Evolutionary conservation across 1,140 invertebrate species (phyloP), one percentile per base, ranked within the genome.

Genomic region (Drosophila saltans): DNA sequence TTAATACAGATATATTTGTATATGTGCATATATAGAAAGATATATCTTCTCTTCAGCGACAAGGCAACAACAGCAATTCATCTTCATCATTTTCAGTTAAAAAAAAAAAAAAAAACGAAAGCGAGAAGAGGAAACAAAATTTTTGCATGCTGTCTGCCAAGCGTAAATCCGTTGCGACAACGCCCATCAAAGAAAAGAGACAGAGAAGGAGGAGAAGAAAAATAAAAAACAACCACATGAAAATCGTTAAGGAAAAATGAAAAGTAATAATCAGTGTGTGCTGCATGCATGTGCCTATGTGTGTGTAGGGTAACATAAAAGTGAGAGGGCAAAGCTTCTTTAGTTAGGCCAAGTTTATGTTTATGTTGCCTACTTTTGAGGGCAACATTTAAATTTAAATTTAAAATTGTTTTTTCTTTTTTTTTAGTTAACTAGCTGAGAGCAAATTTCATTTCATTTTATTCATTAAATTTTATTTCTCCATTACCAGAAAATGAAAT

Each of bases 231-330:
- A 45, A 64, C 60, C 43, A 72, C 60, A 89, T 80, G 73, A 72
- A 89, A 89, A 83, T 80, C 77, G 80, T 89, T 83, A 70, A 69
- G 77, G 70, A 82, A 80, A 86, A 86, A 88, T 86, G 84, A 83
- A 86, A 89, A 88, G 80, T 88, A 88, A 88, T 88, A 88, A 88
- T 89, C 84, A 83, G 77, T 84, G 64, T 69, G 68, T 16, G 39
- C 2, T 39, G 28, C n/a, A 41, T 61, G 26, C 36, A 10, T 57
- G 39, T 40, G 8, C 43, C 64, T 69, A 39, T 55, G 40, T 40
- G 41, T 56, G 60, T n/a, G 3, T 26, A 3, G 61, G 41, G 39
- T 11, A 64, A 73, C 66, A 75, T 75, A 45, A 69, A 86, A 79
- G 72, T 78, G 75, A 61, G 64, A 40, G 58, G 28, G 10, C 7